Evolutionary conservation across 2,113 vertebrate genomes (phyloP).

Genomic region (Calonectris borealis): DNA sequence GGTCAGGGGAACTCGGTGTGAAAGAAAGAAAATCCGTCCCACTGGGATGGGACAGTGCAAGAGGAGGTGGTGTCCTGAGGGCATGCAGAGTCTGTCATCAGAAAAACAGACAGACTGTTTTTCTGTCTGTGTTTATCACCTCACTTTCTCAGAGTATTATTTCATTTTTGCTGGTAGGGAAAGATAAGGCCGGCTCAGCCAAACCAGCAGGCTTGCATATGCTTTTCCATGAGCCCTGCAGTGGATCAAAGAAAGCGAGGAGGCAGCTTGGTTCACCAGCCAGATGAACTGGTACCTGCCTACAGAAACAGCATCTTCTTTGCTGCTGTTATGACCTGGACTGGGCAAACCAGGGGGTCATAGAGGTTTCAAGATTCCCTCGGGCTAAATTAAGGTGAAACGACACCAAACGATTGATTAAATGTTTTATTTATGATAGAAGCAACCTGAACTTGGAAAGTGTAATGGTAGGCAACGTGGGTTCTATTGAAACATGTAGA

Average conservation of each 20-base stretch:
- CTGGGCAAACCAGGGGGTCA: no score
- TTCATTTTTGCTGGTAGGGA: neutral
- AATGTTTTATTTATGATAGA: no score
- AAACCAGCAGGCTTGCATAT: neutral
- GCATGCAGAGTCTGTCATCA: neutral
- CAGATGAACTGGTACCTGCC: neutral
- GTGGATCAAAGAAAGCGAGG: neutral
- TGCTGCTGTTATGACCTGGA: neutral
- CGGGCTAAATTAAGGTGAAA: no score
- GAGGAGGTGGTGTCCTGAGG: neutral
- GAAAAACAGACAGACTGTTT: no score
- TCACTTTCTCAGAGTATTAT: neutral
- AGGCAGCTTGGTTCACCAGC: neutral
- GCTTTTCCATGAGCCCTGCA: neutral
- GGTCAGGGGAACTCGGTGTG: fast-evolving
- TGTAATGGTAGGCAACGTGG: no score
- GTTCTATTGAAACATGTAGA: no score
- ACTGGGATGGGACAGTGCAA: neutral
- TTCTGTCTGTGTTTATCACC: neutral
- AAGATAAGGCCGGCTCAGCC: neutral
- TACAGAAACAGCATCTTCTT: neutral
- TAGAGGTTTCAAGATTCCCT: no score
- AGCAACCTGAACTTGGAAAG: no score
- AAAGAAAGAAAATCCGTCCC: neutral
- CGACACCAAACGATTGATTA: no score